Evolutionary conservation across 2,797 vertebrate species (phyloP), one percentile per base, ranked within the genome.

Genomic region (Acrocephalus scirpaceus): DNA sequence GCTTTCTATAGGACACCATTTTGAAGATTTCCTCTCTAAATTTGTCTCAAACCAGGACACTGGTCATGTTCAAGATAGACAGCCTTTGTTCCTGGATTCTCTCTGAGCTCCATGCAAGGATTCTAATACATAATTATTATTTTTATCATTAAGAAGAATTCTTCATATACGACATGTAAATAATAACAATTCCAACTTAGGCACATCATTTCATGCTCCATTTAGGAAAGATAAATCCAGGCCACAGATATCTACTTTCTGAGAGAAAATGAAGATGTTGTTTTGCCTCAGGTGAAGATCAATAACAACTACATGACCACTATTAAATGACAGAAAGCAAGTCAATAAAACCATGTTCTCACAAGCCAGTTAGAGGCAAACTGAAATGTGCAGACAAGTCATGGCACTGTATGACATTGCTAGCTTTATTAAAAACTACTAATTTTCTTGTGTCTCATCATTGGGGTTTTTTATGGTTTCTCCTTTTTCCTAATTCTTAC

Each of bases 321-420:
- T 91, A 36, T 40, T 82, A 95, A 82, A 53, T 91, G 69, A 89
- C 57, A 89, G 53, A 76, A 95, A 88, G 16, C 60, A 85, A 92
- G 57, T 90, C 88, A 76, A 89, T 94, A 89, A 91, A 87, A 84
- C 10, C 44, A 53, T 53, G 38, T 40, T 84, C 48, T 73, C 71
- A 89, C 74, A 79, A 94, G 34, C 14, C 56, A 50, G 21, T 70
- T 79, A 76, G 45, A 78, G 21, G 38, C 7, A 90, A 90, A 60
- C n/a, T 48, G 51, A 70, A 86, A 48, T 51, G 30, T 16, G 32
- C 30, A 88, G 34, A 32, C 44, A 69, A 69, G 30, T 54, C 44
- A 16, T 36, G 67, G 9, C 4, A 9, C 32, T 50, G 12, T 50
- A 36, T 53, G 45, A 53, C 19, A 50, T 29, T 60, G 15, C 50